These are phyloP conservation scores for Papilio gigon DNA, from an alignment of 2,888 invertebrate species.

Conservation along the genomic window DNA sequence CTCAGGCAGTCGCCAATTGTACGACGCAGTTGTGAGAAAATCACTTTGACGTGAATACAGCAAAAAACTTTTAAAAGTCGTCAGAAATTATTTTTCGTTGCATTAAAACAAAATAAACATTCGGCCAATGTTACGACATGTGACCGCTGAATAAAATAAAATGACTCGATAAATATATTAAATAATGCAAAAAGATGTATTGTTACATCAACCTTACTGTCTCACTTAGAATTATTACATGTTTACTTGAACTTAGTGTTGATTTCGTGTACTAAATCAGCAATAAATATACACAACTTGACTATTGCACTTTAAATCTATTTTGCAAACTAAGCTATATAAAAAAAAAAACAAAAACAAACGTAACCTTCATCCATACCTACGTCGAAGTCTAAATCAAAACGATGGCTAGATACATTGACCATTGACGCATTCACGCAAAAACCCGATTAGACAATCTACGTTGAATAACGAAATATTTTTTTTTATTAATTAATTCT, in stretches of 20 bases:
- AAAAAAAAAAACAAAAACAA: constrained; percentile 16
- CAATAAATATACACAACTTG: no score
- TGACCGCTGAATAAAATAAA: not conserved
- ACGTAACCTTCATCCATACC: not conserved
- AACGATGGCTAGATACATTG: not conserved
- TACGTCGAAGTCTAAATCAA: not conserved
- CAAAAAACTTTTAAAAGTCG: not conserved
- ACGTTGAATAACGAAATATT: not conserved
- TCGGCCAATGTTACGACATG: not conserved
- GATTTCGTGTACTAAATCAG: no score
- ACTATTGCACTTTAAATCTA: not conserved
- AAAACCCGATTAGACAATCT: constrained; percentile 4
- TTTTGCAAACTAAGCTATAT: not conserved
- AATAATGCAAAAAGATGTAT: no score
- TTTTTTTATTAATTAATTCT: not conserved
- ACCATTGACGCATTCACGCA: not conserved
- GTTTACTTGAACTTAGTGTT: no score
- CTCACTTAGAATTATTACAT: no score
- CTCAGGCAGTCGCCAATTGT: constrained; percentile 6
- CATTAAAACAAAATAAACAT: not conserved
- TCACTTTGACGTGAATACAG: not conserved
- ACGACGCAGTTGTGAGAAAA: constrained; percentile 15
- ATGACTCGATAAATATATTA: no score
- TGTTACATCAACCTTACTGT: no score
- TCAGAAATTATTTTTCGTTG: not conserved